Conservation (phyloP, 2,113 vertebrate species). For the Climacteris rufus region DNA sequence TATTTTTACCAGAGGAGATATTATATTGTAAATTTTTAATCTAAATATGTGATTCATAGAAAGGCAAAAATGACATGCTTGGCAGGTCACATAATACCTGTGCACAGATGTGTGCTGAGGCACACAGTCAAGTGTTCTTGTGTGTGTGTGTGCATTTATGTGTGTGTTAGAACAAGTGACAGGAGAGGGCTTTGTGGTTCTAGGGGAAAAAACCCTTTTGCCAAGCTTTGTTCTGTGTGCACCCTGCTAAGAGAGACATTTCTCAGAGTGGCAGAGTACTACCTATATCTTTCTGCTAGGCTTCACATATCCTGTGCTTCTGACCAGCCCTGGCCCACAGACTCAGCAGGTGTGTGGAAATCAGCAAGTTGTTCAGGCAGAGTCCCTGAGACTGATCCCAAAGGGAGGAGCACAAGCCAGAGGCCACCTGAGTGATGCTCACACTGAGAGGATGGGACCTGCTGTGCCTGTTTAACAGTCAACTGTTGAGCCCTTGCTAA, state of each 20-base stretch:
- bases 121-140: background rate
- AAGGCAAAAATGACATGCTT: background rate
- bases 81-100: background rate
- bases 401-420: background rate
- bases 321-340: background rate
- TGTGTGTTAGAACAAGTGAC: background rate
- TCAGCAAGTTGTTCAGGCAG: background rate
- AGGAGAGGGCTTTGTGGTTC: background rate
- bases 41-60: background rate
- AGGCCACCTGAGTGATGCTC: background rate
- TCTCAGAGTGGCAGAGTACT: rapidly evolving
- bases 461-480: background rate
- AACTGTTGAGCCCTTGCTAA: background rate
- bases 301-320: rapidly evolving
- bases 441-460: background rate
- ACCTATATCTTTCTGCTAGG: background rate
- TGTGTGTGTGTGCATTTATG: too few species aligned
- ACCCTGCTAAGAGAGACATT: background rate
- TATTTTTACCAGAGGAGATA: background rate
- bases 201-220: background rate
- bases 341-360: background rate
- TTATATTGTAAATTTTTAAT: background rate
- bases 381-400: background rate
- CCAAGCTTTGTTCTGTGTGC: background rate
- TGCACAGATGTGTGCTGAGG: background rate